Base-by-base conservation (phyloP, 2,888 invertebrate genomes). In the Troilus luridus region DNA sequence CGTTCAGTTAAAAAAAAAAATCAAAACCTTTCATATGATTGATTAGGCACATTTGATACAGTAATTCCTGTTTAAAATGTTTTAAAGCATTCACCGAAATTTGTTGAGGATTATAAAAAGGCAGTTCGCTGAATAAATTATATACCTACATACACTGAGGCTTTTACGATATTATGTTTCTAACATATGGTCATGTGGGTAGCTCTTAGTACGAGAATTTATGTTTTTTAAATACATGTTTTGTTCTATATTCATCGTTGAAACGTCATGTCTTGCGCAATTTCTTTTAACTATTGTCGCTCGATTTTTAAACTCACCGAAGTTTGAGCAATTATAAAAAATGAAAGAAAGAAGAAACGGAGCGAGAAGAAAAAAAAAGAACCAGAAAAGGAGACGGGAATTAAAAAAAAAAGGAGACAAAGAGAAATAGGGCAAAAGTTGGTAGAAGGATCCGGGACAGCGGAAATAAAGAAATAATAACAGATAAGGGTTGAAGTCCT, bases 401-500 rank as follows among this genome's bases (percentile, higher is more conserved):
- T 17, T 54, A 81, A 58, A 85, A 85, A 27, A 72, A 72, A 72
- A 41, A 77, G 1, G 17, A 77, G 17, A 56, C 21, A 85, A 85
- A 56, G 56, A 56, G n/a, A 85, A 85, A 56, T n/a, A 56, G 56
- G n/a, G 56, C 56, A 85, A 85, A 85, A 56, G 56, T 85, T 85
- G 56, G 85, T n/a, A 56, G 85, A 58, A 85, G 56, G 56, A 85
- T 54, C 56, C 56, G 10, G 56, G 56, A n/a, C 85, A 58, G 56
- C 56, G 85, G 85, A 85, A 85, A 85, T 85, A 85, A 85, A 85
- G 85, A 58, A 85, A 85, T 85, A 85, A 85, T 85, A 85, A 85
- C 21, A 85, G 85, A 85, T 85, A 85, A 85, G 85, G 56, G 85
- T 85, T 56, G 56, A n/a, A 85, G 56, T 56, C 21, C 56, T 41